These are phyloP conservation scores for Squalus acanthias DNA, from an alignment of 2,797 vertebrate genomes.

Conservation along the genomic window DNA sequence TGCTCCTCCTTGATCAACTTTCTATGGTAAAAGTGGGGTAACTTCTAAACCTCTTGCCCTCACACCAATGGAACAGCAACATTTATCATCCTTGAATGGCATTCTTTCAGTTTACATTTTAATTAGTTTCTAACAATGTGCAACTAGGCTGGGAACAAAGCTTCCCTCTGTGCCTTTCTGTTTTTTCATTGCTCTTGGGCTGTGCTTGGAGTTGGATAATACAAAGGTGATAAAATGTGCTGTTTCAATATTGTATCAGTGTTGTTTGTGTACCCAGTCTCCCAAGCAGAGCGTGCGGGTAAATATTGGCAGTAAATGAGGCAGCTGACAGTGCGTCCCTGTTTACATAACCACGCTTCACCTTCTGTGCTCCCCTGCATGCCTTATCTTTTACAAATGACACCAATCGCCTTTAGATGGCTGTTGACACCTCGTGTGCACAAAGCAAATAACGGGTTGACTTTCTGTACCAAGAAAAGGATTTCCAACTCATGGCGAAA, in stretches of 20 bases:
- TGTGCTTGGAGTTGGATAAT: neutral
- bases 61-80: neutral
- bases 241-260: neutral
- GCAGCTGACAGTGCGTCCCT: no score
- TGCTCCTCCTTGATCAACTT: neutral
- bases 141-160: neutral
- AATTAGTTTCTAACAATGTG: neutral
- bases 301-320: conserved; percentile 5
- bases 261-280: conserved; percentile 1
- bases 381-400: neutral
- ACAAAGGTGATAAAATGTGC: conserved; percentile 4
- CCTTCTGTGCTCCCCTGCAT: neutral
- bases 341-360: neutral
- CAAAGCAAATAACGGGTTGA: neutral
- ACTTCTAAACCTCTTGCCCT: neutral
- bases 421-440: neutral
- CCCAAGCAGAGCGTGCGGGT: neutral
- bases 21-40: neutral
- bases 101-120: conserved; percentile 2
- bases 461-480: neutral
- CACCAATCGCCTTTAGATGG: neutral
- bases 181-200: neutral
- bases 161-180: neutral
- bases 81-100: neutral
- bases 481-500: neutral